Percentiles rank a stretch among this genome's conserved stretches.
These are phyloP conservation scores for Gymnocephalus cernua DNA, from an alignment of 2,113 vertebrate genomes.

Conservation along the genomic window DNA sequence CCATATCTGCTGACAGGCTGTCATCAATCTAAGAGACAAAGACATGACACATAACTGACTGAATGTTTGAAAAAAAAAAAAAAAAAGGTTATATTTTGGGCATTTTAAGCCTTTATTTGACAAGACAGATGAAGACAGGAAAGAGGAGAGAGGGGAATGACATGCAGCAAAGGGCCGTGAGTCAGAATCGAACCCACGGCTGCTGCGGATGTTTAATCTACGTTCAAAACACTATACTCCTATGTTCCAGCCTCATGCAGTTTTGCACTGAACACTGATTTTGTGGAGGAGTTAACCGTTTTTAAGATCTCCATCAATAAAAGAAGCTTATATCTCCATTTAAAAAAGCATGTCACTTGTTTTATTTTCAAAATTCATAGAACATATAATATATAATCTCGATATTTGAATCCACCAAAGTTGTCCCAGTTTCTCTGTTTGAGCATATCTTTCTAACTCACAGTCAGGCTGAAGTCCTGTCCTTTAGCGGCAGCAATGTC, in stretches of 20 bases:
- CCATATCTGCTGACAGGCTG: slow-evolving; percentile 48
- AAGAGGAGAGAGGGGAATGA: no score
- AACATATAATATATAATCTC: not conserved
- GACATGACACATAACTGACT: not conserved
- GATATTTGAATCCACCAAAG: not conserved
- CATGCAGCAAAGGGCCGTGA: no score
- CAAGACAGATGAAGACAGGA: no score
- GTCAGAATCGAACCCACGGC: no score
- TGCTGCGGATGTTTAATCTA: not conserved
- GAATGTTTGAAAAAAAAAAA: not conserved
- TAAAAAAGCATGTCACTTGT: not conserved
- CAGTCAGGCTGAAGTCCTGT: slow-evolving; percentile 65
- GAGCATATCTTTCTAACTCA: slow-evolving; percentile 39
- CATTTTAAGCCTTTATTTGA: no score
- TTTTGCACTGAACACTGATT: not conserved
- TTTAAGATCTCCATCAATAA: not conserved
- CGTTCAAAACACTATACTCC: not conserved
- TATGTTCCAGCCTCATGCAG: not conserved
- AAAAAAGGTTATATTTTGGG: no score
- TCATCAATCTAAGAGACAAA: slow-evolving; percentile 65
- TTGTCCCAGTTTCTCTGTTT: not conserved
- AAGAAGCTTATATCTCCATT: not conserved
- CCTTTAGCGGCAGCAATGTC: slow-evolving; percentile 61
- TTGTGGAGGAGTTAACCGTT: not conserved
- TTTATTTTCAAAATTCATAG: not conserved